Conservation (phyloP, 2,888 invertebrate genomes). For the Brenthis hecate region DNA sequence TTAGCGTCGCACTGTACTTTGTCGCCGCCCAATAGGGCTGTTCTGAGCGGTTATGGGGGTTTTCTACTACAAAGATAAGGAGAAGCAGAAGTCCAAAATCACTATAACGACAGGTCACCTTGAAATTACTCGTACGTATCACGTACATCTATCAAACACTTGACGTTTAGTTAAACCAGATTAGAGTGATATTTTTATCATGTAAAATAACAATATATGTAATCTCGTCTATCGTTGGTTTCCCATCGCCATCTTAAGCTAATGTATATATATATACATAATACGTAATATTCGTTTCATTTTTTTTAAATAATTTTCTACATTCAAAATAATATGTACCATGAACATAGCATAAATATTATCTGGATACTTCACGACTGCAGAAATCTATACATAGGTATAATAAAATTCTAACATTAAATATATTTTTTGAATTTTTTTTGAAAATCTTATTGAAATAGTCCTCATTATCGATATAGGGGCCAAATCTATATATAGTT, state of each 20-base stretch:
- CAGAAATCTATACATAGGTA: no score
- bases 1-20: no score
- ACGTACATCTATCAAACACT: conserved; percentile 47
- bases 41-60: background rate
- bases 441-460: no score
- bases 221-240: conserved; percentile 40
- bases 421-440: no score
- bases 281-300: background rate
- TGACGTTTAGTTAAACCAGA: conserved; percentile 47
- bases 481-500: no score
- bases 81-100: background rate
- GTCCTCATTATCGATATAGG: no score
- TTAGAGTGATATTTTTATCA: conserved; percentile 51
- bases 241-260: conserved; percentile 29
- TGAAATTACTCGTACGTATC: conserved; percentile 40
- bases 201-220: conserved; percentile 45
- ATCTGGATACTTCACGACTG: no score
- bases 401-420: no score
- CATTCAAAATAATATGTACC: no score
- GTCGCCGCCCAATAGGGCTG: background rate
- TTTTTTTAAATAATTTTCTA: no score
- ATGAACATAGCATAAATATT: no score
- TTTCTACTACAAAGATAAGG: background rate
- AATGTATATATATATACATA: background rate
- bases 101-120: conserved; percentile 42